Evolutionary conservation across 1,140 invertebrate species (phyloP).

Genomic region (Euura lappo): DNA sequence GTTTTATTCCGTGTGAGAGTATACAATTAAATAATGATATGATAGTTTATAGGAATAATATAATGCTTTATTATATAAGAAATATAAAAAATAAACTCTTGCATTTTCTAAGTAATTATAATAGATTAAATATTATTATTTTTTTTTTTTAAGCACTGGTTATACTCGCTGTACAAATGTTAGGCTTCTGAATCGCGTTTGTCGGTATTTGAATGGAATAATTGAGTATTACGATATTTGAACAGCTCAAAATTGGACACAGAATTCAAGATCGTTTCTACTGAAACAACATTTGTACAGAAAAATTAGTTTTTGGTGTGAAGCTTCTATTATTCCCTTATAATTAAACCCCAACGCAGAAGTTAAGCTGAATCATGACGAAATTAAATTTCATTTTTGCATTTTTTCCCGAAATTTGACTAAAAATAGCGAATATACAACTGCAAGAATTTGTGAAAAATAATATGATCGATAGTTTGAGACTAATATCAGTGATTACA

Average conservation of each 20-base stretch:
- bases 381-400: too few relatives aligned
- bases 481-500: too few relatives aligned
- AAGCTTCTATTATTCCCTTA: constrained; percentile 22
- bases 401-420: too few relatives aligned
- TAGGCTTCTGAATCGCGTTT: not conserved
- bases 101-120: not conserved
- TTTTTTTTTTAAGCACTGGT: not conserved
- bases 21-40: constrained; percentile 9
- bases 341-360: not conserved
- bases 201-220: not conserved
- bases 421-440: too few relatives aligned
- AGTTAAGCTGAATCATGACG: not conserved
- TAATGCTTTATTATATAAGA: not conserved
- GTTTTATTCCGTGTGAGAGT: not conserved
- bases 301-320: constrained; percentile 44
- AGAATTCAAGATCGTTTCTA: not conserved
- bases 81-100: constrained; percentile 7
- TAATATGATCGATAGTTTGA: too few relatives aligned
- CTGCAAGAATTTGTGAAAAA: too few relatives aligned
- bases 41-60: not conserved
- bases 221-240: not conserved
- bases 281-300: not conserved
- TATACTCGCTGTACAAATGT: not conserved
- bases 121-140: not conserved
- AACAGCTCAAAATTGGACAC: too few relatives aligned